A percentile compares a stretch with the other conserved stretches of the same genome.
Evolutionary conservation across 2,113 vertebrate species (phyloP).

Genomic region (Nothoprocta perdicaria): DNA sequence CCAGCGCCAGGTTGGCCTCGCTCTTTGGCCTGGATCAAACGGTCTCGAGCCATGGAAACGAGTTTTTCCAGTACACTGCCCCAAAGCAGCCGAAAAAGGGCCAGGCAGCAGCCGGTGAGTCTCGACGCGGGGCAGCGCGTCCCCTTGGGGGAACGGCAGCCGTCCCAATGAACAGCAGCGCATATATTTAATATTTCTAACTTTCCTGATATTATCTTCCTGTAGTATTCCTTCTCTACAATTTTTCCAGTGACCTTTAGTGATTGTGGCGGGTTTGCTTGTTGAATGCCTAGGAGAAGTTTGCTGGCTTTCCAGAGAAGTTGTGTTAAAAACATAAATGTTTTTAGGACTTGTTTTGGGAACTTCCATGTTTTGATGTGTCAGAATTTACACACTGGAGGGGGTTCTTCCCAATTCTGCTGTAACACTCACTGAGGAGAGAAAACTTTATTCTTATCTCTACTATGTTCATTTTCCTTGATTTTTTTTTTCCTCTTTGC

Average conservation of each 20-base stretch:
- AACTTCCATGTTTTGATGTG: background rate
- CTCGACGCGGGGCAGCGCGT: rapidly evolving
- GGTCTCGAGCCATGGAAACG: conserved; percentile 84
- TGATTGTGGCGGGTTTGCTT: background rate
- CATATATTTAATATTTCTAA: background rate
- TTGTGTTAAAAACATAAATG: background rate
- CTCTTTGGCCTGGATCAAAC: conserved; percentile 91
- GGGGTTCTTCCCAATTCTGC: background rate
- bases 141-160: background rate
- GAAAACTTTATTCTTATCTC: background rate
- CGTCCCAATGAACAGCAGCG: background rate
- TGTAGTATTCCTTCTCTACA: background rate
- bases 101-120: conserved; percentile 79
- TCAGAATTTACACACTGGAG: background rate
- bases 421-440: background rate
- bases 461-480: background rate
- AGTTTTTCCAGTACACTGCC: conserved; percentile 95
- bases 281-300: background rate
- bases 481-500: background rate
- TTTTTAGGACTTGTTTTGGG: background rate
- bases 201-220: rapidly evolving
- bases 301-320: background rate
- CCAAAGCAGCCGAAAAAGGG: conserved; percentile 94
- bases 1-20: conserved; percentile 91
- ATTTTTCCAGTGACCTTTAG: rapidly evolving